Base-by-base conservation (phyloP, 2,797 vertebrate species). In the Melopsittacus undulatus region DNA sequence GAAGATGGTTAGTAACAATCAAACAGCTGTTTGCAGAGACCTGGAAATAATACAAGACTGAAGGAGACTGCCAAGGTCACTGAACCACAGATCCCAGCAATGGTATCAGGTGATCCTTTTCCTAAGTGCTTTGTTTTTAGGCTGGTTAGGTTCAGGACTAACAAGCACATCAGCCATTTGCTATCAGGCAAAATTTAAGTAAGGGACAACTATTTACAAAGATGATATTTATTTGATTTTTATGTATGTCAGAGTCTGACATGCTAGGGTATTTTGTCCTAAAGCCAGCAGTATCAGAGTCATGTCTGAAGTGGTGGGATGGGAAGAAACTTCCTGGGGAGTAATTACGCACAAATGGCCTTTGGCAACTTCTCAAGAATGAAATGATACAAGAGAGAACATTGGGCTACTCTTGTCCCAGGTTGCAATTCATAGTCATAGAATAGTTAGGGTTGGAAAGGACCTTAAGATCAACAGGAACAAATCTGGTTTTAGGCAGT, bases 101-200 rank as follows among this genome's bases (percentile, higher is more conserved):
- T 4, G 73, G 46, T 19, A 84, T 68, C 77, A 83, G 74, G 49
- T 83, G 62, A 83, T 54, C 11, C 22, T 78, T n/a, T 74, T 67
- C 87, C 61, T 23, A 87, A 80, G 43, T 64, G n/a, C 45, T 67
- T 78, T 87, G 29, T 73, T 91, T 76, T 45, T 76, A 87, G 22
- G 13, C 24, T 79, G 14, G 24, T 62, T 72, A 52, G 1, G 32
- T 63, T 87, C 23, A 34, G 36, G 43, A 76, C 38, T 79, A 63
- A 75, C 5, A 69, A 1, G 2, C 7, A 7, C 2, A 0, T 34
- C 6, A 4, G 11, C 34, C 22, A 29, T 77, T 87, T 26, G n/a
- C 11, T 72, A 13, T 38, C n/a, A 80, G 43, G 23, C 4, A 51
- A 83, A 76, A 72, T 61, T 79, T 74, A 83, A 82, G 56, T n/a